Conservation (phyloP, 2,797 vertebrate genomes). For the Sus cebifrons region DNA sequence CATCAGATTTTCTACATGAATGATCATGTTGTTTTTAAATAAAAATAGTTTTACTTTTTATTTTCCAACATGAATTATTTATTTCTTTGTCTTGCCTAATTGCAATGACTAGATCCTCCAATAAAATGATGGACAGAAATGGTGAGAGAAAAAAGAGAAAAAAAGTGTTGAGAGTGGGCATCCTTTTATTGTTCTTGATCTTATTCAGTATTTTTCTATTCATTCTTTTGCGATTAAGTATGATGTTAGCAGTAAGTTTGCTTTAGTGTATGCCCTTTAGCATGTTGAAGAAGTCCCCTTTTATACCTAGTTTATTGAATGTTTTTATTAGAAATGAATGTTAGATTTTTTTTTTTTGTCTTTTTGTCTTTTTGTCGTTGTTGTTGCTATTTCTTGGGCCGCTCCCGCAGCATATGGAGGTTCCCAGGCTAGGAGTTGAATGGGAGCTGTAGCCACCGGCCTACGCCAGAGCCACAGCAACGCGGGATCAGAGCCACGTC, state of each 20-base stretch:
- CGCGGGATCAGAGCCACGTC: no score
- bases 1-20: background rate
- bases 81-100: no score
- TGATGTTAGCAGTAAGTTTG: background rate
- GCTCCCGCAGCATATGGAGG: no score
- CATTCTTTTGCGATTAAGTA: background rate
- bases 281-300: background rate
- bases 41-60: no score
- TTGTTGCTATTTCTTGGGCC: no score
- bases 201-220: background rate
- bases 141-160: background rate
- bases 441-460: no score
- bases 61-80: no score
- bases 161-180: background rate
- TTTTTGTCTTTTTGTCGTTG: no score
- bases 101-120: background rate
- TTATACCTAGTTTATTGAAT: background rate
- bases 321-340: constrained; percentile 18
- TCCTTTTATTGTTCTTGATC: constrained; percentile 4
- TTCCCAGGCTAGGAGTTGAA: no score
- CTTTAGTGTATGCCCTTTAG: background rate
- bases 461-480: no score
- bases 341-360: no score
- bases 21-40: no score
- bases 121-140: background rate